Evolutionary conservation across 2,797 vertebrate species (phyloP).

Genomic region (Schizothorax lantsangensis): DNA sequence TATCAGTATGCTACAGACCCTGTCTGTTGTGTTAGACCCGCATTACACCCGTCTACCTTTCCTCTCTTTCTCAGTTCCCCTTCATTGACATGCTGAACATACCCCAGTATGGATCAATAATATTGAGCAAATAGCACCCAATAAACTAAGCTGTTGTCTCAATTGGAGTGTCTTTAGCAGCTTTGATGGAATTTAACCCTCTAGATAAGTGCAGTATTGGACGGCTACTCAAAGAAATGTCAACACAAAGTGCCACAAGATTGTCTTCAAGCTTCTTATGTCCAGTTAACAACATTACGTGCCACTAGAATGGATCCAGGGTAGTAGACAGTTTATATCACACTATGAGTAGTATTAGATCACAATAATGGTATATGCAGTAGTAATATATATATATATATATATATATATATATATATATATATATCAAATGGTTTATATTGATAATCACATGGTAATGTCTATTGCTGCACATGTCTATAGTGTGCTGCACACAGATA

Average conservation of each 20-base stretch:
- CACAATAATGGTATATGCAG: not conserved
- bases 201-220: constrained; percentile 60
- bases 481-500: no score
- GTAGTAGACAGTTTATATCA: not conserved
- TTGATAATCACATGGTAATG: not conserved
- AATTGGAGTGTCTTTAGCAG: constrained; percentile 75
- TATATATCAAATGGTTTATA: no score
- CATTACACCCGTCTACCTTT: constrained; percentile 21
- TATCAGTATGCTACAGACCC: constrained; percentile 28
- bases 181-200: constrained; percentile 70
- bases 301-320: not conserved
- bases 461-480: no score
- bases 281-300: constrained; percentile 18
- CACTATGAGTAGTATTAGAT: not conserved
- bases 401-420: no score
- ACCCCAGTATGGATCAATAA: constrained; percentile 71
- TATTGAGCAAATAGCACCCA: constrained; percentile 73
- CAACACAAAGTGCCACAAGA: constrained; percentile 29
- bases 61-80: constrained; percentile 59
- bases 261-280: constrained; percentile 15
- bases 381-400: no score
- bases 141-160: constrained; percentile 81
- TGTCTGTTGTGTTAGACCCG: not conserved
- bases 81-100: constrained; percentile 76
- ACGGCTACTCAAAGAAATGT: constrained; percentile 46